A percentile compares a stretch with the other conserved stretches of the same genome.
Conservation (phyloP, 1,140 invertebrate genomes). For the Drepana arcuata region DNA sequence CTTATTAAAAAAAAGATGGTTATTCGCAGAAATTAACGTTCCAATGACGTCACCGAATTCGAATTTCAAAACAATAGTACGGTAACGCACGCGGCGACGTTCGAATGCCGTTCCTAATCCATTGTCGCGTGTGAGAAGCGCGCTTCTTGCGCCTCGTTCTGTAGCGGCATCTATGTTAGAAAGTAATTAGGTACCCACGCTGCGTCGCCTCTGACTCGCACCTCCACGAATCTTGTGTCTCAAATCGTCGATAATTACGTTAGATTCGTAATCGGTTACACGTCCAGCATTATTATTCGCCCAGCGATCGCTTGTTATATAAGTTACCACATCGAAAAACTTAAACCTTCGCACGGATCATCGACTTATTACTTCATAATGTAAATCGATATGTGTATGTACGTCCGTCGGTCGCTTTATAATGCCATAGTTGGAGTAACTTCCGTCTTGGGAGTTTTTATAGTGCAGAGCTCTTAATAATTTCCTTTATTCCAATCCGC, state of each 20-base stretch:
- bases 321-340: slow-evolving; percentile 39
- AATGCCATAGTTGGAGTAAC: slow-evolving; percentile 34
- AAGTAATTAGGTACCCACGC: slow-evolving; percentile 47
- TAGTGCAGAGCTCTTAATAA: slow-evolving; percentile 61
- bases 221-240: slow-evolving; percentile 22
- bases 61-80: slow-evolving; percentile 57
- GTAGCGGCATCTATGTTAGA: slow-evolving; percentile 47
- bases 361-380: slow-evolving; percentile 40
- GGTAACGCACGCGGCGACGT: slow-evolving; percentile 36
- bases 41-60: slow-evolving; percentile 44
- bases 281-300: slow-evolving; percentile 38
- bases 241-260: slow-evolving; percentile 35
- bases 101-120: slow-evolving; percentile 25
- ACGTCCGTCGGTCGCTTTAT: slow-evolving; percentile 26
- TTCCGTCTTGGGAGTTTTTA: slow-evolving; percentile 61
- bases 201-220: slow-evolving; percentile 30
- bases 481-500: slow-evolving; percentile 68
- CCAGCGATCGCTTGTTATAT: slow-evolving; percentile 31
- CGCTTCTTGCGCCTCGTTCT: slow-evolving; percentile 23
- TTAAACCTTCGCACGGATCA: slow-evolving; percentile 49
- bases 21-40: slow-evolving; percentile 52
- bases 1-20: too few relatives aligned
- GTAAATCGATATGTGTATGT: slow-evolving; percentile 47
- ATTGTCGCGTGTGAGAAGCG: slow-evolving; percentile 52
- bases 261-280: slow-evolving; percentile 40